Conservation (phyloP, 2,797 vertebrate genomes). For the Thripadectes ignobilis region DNA sequence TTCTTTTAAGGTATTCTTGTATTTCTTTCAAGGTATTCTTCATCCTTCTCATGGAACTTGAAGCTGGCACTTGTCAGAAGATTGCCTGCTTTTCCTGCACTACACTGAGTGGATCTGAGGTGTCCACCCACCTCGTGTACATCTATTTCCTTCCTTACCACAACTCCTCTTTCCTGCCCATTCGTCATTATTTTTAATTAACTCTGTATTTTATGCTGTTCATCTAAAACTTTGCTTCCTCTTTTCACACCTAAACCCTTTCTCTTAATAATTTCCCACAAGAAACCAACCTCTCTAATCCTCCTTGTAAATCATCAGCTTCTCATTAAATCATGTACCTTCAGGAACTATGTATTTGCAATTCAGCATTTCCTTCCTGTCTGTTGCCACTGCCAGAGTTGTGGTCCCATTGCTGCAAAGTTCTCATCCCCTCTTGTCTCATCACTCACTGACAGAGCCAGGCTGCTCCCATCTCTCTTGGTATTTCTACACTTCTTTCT, state of each 20-base stretch:
- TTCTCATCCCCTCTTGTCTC: neutral
- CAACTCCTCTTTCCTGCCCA: neutral
- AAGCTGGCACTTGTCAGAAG: neutral
- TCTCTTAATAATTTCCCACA: neutral
- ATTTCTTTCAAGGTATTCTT: neutral
- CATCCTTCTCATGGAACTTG: neutral
- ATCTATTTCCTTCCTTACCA: neutral
- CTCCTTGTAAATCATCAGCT: neutral
- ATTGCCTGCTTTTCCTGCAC: neutral
- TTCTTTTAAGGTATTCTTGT: neutral
- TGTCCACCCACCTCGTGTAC: neutral
- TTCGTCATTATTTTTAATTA: neutral
- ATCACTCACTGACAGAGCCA: neutral
- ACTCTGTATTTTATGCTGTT: accelerated
- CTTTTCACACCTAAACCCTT: neutral
- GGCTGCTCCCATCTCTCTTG: neutral
- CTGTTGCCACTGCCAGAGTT: neutral
- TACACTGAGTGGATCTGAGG: neutral
- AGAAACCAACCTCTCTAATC: neutral
- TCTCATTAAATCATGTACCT: neutral
- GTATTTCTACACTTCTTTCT: neutral
- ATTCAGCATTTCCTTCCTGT: neutral
- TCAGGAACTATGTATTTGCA: neutral
- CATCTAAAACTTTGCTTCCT: neutral
- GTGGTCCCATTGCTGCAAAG: neutral